A percentile compares a stretch with the other conserved stretches of the same genome.
phyloP scores from a whole-genome alignment of 2,888 invertebrate genomes.

The Macrosoma leucophasiata region DNA sequence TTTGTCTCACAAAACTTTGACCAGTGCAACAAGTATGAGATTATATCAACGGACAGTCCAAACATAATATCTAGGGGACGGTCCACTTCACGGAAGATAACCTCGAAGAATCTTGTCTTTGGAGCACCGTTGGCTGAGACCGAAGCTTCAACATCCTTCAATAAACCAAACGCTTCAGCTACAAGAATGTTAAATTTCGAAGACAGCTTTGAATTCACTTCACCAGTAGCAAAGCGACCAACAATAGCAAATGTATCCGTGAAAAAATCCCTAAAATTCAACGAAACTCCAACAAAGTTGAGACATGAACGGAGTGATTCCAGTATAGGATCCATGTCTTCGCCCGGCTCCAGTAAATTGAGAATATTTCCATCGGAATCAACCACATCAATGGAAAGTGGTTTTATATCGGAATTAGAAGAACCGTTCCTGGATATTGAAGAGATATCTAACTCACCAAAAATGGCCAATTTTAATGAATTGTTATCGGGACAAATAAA shows the following conservation, averaged over 20 bases:
- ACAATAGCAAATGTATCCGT: conserved; percentile 35
- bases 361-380: conserved; percentile 53
- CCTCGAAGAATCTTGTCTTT: conserved; percentile 53
- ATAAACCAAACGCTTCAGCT: conserved; percentile 40
- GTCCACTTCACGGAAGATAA: conserved; percentile 46
- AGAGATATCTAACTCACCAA: conserved; percentile 54
- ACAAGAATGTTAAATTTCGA: conserved; percentile 63
- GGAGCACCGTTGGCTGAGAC: conserved; percentile 59
- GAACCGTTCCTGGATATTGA: conserved; percentile 61
- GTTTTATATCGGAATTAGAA: conserved; percentile 64
- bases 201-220: conserved; percentile 60
- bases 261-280: conserved; percentile 60
- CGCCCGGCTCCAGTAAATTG: conserved; percentile 37
- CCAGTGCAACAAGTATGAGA: conserved; percentile 65
- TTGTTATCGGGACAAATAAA: conserved; percentile 57
- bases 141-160: conserved; percentile 62
- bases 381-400: conserved; percentile 61
- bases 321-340: conserved; percentile 50
- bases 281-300: conserved; percentile 47
- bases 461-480: conserved; percentile 54
- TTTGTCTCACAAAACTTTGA: conserved; percentile 60
- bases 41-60: conserved; percentile 68
- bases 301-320: conserved; percentile 52
- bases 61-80: conserved; percentile 61
- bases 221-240: conserved; percentile 44